Percentiles rank a stretch among this genome's conserved stretches.
Conservation (phyloP, 92 coral and sea anemone species). For the Umimayanthus kanabou region DNA sequence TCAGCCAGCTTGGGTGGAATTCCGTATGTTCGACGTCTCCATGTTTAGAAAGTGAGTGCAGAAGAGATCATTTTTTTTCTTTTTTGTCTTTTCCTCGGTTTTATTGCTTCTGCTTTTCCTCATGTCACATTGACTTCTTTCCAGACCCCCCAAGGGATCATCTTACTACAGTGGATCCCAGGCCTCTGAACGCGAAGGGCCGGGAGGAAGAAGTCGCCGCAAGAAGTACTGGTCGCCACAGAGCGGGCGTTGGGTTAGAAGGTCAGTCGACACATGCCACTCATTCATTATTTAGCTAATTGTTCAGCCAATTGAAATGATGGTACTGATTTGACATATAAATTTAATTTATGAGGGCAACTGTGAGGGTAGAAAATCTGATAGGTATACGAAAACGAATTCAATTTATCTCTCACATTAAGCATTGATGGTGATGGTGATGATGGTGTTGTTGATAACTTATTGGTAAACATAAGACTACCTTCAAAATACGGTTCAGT, state of each 20-base stretch:
- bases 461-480: no score
- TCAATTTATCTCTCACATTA: no score
- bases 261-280: conserved; percentile 36
- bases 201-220: conserved; percentile 6
- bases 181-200: conserved; percentile 23
- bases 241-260: conserved; percentile 89
- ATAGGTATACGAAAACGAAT: no score
- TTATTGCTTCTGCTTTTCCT: not conserved
- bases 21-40: conserved; percentile 66
- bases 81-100: not conserved
- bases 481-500: no score
- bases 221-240: conserved; percentile 72
- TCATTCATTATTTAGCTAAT: no score
- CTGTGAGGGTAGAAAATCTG: no score
- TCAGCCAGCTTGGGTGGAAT: conserved; percentile 82
- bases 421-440: no score
- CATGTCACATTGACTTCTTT: not conserved
- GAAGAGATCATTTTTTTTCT: not conserved
- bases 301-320: not conserved
- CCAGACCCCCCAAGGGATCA: conserved; percentile 54
- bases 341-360: not conserved
- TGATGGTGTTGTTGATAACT: no score
- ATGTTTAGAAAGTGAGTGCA: conserved; percentile 66
- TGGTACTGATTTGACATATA: not conserved
- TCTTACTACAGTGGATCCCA: conserved; percentile 47